Base-by-base conservation (phyloP, 1,140 invertebrate species). In the Cepaea nemoralis region DNA sequence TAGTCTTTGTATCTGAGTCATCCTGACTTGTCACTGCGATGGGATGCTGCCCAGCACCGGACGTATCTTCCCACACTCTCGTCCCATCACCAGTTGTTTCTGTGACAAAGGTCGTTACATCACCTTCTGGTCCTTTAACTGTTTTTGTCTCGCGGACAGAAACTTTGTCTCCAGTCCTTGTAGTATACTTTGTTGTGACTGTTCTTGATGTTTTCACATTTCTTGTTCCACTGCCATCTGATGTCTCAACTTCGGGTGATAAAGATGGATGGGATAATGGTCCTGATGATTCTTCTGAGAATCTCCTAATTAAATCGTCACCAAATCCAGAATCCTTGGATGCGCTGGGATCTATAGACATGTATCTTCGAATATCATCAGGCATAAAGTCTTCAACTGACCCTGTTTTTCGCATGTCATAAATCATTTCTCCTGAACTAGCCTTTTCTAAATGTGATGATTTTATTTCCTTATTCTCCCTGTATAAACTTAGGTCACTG, bases 311-410 rank as follows among this genome's bases (percentile, higher is more conserved):
- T n/a, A 80, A 42, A 67, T 80, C 78, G 39, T 80, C 78, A 39
- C 78, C 78, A 73, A 80, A 80, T 40, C 78, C 78, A 37, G 78
- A 80, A 33, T 80, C 78, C 37, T 80, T 80, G 35, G 78, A 71
- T 33, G 16, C 42, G n/a, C 42, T 80, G 67, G 78, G 66, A 42
- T 80, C 80, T 75, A 83, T 83, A 39, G 80, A 81, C 83, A 83
- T 83, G 50, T 81, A 80, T 24, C 71, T 80, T 16, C 80, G 71
- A 67, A 83, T 83, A 75, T 81, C 80, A 50, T 83, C 80, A 19
- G 83, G 83, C 83, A 83, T 83, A 45, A 83, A 83, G 69, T 83
- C 83, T 48, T 83, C 83, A n/a, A 83, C 83, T 40, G 83, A 83
- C 1, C 83, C 83, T 14, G 78, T 76, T 40, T 80, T 45, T 8